Base-by-base conservation (phyloP, 2,888 invertebrate genomes). In the Parapristionchus giblindavisi region DNA sequence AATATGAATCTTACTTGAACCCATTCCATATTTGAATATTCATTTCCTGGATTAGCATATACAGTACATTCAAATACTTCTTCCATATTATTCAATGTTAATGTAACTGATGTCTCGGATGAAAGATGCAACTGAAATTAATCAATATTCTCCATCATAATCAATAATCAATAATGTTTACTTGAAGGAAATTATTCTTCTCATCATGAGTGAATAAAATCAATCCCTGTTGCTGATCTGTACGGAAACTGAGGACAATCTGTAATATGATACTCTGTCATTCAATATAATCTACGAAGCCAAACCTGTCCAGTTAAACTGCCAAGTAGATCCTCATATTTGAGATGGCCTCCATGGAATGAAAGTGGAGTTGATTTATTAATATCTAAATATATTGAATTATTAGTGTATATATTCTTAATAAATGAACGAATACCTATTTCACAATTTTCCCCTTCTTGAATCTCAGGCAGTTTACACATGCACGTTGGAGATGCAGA, bases 1-100 rank as follows among this genome's bases (percentile, higher is more conserved):
- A 48, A 48, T n/a, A n/a, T n/a, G n/a, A n/a, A n/a, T n/a, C n/a
- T 17, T 36, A 80, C 78, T 73, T 86, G 85, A 36, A 85, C 78
- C 86, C 86, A 86, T 74, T 81, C 74, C 85, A 86, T 85, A 76
- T 86, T 80, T 54, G 80, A 79, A 76, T 82, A 86, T 66, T 85
- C 86, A 14, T 78, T 79, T 36, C 81, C 80, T 3, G 76, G 75
- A 51, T 75, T 71, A 6, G 85, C 81, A 38, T 77, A 74, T 3
- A 85, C 78, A 1, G 80, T 78, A 43, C 85, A 85, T 51, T 76
- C 74, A 34, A 72, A 77, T 11, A 81, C 81, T 21, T 80, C 75
- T 36, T 80, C 78, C 17, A 76, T 61, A 51, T 85, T 85, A 76
- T 82, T 85, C 29, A 86, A 61, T 2, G 83, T 82, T 29, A 86